Evolutionary conservation across 2,113 vertebrate genomes (phyloP).

Genomic region (Carollia perspicillata): DNA sequence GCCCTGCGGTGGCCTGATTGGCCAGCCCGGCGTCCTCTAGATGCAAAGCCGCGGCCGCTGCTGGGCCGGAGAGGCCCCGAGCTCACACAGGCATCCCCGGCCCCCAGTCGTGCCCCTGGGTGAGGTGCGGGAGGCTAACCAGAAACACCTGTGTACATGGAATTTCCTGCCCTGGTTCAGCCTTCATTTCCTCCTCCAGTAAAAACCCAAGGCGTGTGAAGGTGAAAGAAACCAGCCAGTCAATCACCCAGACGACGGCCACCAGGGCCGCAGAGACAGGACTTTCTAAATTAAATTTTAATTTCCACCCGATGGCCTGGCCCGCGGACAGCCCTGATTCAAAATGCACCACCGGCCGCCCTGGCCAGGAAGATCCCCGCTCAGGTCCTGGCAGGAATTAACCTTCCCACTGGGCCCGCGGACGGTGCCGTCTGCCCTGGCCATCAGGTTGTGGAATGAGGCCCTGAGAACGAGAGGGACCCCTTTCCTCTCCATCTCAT

Average conservation of each 20-base stretch:
- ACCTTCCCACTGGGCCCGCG: constrained; percentile 61
- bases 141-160: constrained; percentile 89
- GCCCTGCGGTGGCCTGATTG: neutral
- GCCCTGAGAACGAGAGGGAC: constrained; percentile 39
- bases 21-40: neutral
- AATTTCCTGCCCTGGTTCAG: constrained; percentile 90
- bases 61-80: neutral
- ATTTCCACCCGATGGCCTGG: constrained; percentile 87
- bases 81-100: constrained; percentile 54
- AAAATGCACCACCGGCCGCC: constrained; percentile 70
- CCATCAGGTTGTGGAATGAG: constrained; percentile 64
- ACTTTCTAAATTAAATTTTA: constrained; percentile 89
- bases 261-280: constrained; percentile 81
- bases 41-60: neutral
- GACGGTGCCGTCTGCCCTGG: constrained; percentile 19
- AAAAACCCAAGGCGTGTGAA: constrained; percentile 85
- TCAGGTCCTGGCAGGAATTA: constrained; percentile 75
- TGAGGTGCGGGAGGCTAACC: constrained; percentile 83
- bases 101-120: constrained; percentile 72
- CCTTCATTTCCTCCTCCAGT: constrained; percentile 90
- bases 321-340: constrained; percentile 76
- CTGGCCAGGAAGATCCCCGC: constrained; percentile 69
- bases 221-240: constrained; percentile 88
- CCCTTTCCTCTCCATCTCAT: neutral
- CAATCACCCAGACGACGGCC: constrained; percentile 86